phyloP scores from a whole-genome alignment of 2,888 invertebrate species.

The Erebia epiphron region DNA sequence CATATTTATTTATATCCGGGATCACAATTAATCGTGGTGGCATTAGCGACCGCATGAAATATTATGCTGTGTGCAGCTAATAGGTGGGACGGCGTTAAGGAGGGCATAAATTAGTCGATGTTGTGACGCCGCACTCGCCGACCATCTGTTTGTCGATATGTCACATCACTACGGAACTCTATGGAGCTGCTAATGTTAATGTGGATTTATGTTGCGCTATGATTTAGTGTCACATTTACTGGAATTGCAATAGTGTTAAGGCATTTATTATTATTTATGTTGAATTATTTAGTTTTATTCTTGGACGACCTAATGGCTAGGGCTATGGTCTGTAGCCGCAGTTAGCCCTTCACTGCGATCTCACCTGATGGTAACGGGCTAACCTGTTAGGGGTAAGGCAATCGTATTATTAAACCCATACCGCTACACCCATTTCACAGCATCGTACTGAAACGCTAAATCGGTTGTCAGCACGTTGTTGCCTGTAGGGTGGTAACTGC shows the following conservation, averaged over 20 bases:
- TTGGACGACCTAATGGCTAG: too few relatives aligned
- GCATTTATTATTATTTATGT: neutral
- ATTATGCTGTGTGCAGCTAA: constrained; percentile 79
- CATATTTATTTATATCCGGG: constrained; percentile 24
- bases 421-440: too few relatives aligned
- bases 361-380: too few relatives aligned
- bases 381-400: too few relatives aligned
- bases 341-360: too few relatives aligned
- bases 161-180: constrained; percentile 66
- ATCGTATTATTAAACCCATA: too few relatives aligned
- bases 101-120: constrained; percentile 80
- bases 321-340: too few relatives aligned
- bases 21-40: constrained; percentile 50
- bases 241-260: neutral
- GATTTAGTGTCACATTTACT: neutral
- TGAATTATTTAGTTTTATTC: too few relatives aligned
- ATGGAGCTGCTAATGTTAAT: constrained; percentile 51
- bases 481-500: too few relatives aligned
- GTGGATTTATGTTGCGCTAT: neutral
- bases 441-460: too few relatives aligned
- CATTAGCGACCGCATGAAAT: constrained; percentile 66
- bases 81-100: constrained; percentile 81
- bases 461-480: too few relatives aligned
- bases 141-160: constrained; percentile 82
- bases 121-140: constrained; percentile 73